Percentiles rank a stretch among this genome's conserved stretches.
These are phyloP conservation scores for Heliconius erato DNA, from an alignment of 2,888 invertebrate species.

Conservation along the genomic window DNA sequence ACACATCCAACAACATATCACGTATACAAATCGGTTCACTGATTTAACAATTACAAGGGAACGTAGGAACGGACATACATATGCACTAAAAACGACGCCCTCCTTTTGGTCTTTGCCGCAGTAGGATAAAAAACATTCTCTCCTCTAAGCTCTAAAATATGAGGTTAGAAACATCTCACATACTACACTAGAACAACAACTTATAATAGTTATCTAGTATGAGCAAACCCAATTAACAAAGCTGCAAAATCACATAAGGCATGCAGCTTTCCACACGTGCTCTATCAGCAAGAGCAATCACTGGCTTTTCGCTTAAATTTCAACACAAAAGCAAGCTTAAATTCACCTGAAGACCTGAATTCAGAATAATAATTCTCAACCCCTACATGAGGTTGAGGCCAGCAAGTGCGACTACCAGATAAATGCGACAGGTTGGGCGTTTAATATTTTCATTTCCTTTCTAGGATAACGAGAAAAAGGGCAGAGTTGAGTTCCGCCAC, in stretches of 20 bases:
- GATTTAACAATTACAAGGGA: too few species aligned
- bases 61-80: too few species aligned
- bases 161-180: background rate
- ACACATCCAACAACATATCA: too few species aligned
- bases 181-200: background rate
- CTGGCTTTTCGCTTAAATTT: constrained; percentile 24
- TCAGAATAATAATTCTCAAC: background rate
- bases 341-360: constrained; percentile 20
- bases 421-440: too few species aligned
- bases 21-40: too few species aligned
- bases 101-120: too few species aligned
- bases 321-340: constrained; percentile 1
- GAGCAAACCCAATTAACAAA: constrained; percentile 11
- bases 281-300: constrained; percentile 31
- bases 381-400: background rate
- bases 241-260: background rate
- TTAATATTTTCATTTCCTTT: too few species aligned
- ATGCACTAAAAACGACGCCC: too few species aligned
- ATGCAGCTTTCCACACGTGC: constrained; percentile 23
- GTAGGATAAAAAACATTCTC: too few species aligned
- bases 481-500: too few species aligned
- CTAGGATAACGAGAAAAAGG: too few species aligned
- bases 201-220: background rate
- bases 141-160: background rate
- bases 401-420: too few species aligned